A percentile compares a stretch with the other conserved stretches of the same genome.
Conservation (phyloP, 2,888 invertebrate species). For the Agrochola lota region DNA sequence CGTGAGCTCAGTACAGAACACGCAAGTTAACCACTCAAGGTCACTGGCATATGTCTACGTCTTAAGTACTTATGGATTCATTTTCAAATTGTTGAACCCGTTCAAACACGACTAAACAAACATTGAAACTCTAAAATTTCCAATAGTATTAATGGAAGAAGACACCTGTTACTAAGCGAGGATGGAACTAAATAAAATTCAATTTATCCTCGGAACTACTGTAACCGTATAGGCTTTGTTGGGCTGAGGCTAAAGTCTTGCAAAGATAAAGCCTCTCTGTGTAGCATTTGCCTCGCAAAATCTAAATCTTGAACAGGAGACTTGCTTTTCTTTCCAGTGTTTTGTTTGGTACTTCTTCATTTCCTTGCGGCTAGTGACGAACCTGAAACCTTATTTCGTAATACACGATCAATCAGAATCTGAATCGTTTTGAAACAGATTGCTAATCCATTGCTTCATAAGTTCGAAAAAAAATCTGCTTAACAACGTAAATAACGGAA, state of each 20-base stretch:
- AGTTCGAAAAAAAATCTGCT: no score
- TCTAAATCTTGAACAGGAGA: conserved; percentile 12
- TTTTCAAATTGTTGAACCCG: neutral
- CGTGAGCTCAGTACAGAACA: no score
- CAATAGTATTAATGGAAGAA: conserved; percentile 12
- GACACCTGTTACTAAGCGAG: conserved; percentile 10
- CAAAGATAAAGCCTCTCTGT: conserved; percentile 33
- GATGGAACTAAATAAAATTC: conserved; percentile 47
- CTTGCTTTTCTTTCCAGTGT: neutral
- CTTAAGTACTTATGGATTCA: no score
- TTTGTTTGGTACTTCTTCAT: conserved; percentile 1
- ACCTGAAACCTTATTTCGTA: no score
- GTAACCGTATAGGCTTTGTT: conserved; percentile 30
- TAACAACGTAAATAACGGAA: no score
- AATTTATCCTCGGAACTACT: conserved; percentile 45
- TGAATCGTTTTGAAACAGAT: no score
- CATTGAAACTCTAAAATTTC: neutral
- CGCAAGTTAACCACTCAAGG: no score
- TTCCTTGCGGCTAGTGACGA: no score
- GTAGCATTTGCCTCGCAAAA: conserved; percentile 24
- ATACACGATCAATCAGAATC: no score
- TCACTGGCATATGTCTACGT: no score
- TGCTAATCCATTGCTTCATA: no score
- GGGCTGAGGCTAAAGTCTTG: conserved; percentile 28
- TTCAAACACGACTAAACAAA: conserved; percentile 3